Base-by-base conservation (phyloP, 2,888 invertebrate species). In the Ennomos fuscantarius region DNA sequence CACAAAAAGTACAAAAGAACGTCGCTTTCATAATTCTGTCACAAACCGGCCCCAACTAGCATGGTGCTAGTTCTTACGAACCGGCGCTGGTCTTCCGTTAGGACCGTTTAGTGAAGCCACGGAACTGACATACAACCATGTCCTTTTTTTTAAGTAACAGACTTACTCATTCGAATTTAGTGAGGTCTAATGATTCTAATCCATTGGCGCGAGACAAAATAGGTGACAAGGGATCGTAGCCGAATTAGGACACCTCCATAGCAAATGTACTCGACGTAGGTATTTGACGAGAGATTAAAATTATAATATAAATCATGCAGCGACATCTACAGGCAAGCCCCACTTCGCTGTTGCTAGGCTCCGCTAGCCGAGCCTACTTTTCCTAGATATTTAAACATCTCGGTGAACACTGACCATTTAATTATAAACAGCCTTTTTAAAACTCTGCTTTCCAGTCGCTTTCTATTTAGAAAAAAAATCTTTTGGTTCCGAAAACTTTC, bases 211-310 rank as follows among this genome's bases (percentile, higher is more conserved):
- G 40, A 37, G 45, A 59, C 63, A 43, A 59, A 60, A 60, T 53
- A 57, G 55, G 60, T 60, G 60, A 68, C 66, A 66, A 66, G 66
- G 54, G 62, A 15, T 54, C 15, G 63, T 62, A 44, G 44, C 56
- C 59, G 55, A 63, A 65, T 61, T 49, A 54, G 63, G 63, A 65
- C 65, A 59, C 56, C 50, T 61, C 64, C 62, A 51, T 62, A 58
- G 50, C 58, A 58, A 63, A 58, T 55, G 60, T 57, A 60, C 41
- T 32, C 13, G 63, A 41, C 54, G 44, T 56, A n/a, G n/a, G n/a
- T n/a, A 45, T 39, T 39, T 37, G 55, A 56, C 36, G 39, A 33
- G n/a, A 8, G 1, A 12, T 54, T 15, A 15, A 45, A 59, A 43
- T 57, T 15, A 15, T 45, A 59, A 43, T 57, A 40, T 51, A 60